These are phyloP conservation scores for Dryadula phaetusa DNA, from an alignment of 2,888 invertebrate species.

Conservation along the genomic window DNA sequence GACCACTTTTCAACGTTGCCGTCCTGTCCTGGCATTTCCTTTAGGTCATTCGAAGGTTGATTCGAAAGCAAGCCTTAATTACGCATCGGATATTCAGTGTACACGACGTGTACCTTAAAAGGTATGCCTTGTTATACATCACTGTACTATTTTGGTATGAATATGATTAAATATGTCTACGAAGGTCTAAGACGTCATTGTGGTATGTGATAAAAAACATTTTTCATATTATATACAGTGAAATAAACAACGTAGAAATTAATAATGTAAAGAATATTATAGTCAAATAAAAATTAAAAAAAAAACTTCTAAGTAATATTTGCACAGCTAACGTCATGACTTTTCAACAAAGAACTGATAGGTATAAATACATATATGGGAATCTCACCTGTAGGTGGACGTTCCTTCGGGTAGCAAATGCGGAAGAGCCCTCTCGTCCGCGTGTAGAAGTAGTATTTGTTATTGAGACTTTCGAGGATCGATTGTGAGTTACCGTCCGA, in stretches of 20 bases:
- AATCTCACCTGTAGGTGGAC: constrained; percentile 90
- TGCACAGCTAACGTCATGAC: too few relatives aligned
- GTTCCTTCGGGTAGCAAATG: constrained; percentile 96
- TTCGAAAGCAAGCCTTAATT: constrained; percentile 50
- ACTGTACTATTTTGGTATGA: constrained; percentile 35
- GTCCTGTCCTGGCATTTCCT: constrained; percentile 39
- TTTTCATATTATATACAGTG: neutral
- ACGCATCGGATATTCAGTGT: constrained; percentile 45
- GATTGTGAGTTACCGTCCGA: constrained; percentile 86
- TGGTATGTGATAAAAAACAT: constrained; percentile 30
- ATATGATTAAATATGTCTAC: constrained; percentile 39
- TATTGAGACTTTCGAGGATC: constrained; percentile 91
- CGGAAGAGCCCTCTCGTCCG: constrained; percentile 97
- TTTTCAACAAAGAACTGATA: neutral
- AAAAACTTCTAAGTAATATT: too few relatives aligned
- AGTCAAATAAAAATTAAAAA: too few relatives aligned
- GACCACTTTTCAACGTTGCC: constrained; percentile 35
- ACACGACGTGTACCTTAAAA: constrained; percentile 31
- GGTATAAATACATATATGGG: neutral
- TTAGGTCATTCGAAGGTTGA: constrained; percentile 39
- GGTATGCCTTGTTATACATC: constrained; percentile 29
- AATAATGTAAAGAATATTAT: too few relatives aligned
- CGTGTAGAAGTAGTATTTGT: constrained; percentile 94
- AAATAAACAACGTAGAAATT: too few relatives aligned
- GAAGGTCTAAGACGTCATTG: constrained; percentile 37